These are phyloP conservation scores for Cairina moschata DNA, from an alignment of 2,113 vertebrate species.

Conservation along the genomic window DNA sequence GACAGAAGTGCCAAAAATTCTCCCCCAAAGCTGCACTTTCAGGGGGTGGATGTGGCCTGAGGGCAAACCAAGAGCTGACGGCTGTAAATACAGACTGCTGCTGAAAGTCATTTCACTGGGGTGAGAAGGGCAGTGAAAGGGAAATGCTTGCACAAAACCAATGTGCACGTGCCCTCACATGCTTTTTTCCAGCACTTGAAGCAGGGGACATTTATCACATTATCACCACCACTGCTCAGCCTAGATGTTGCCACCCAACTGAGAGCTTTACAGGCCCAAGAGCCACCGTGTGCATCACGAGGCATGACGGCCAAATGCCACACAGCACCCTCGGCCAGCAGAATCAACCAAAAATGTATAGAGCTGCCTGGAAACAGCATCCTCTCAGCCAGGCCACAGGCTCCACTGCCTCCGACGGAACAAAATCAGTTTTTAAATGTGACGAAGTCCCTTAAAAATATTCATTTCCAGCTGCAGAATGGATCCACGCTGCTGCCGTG, in stretches of 20 bases:
- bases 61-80: neutral
- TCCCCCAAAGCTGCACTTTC: neutral
- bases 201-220: neutral
- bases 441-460: neutral
- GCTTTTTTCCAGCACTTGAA: neutral
- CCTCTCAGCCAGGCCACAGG: neutral
- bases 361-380: neutral
- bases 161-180: neutral
- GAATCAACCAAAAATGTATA: neutral
- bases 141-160: neutral
- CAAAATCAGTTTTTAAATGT: neutral
- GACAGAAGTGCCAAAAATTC: neutral
- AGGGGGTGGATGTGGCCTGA: neutral
- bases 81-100: neutral
- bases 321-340: too few species aligned
- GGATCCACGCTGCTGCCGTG: neutral
- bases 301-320: too few species aligned
- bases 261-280: neutral
- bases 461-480: neutral
- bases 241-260: neutral
- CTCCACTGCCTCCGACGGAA: neutral
- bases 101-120: neutral
- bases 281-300: neutral
- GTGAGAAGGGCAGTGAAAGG: neutral
- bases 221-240: neutral